Conservation (phyloP, 2,113 vertebrate species). For the Pristiophorus japonicus region DNA sequence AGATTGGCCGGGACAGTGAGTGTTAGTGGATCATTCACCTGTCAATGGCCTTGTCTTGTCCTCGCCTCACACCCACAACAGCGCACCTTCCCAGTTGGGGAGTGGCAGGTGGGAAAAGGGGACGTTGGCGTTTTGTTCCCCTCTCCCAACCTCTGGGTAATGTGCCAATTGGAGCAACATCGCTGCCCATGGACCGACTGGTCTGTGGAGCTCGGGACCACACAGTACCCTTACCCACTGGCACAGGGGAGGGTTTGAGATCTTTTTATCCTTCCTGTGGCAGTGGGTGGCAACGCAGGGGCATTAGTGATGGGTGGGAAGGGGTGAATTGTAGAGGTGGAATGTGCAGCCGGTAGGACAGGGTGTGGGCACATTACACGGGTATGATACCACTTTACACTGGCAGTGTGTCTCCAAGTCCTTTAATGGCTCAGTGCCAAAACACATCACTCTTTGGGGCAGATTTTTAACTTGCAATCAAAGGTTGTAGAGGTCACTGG, state of each 20-base stretch:
- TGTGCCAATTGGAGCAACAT: background rate
- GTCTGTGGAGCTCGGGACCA: background rate
- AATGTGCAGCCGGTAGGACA: too few relatives aligned
- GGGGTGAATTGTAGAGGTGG: too few relatives aligned
- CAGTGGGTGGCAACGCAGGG: background rate
- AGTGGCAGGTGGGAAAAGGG: background rate
- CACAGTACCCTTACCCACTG: background rate
- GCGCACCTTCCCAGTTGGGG: background rate
- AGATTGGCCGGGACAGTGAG: background rate
- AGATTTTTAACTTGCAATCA: background rate
- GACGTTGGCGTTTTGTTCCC: background rate
- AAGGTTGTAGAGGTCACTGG: background rate
- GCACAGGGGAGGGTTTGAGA: background rate
- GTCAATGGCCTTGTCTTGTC: background rate
- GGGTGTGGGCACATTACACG: background rate
- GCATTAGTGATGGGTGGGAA: background rate
- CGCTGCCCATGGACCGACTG: background rate
- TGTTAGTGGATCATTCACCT: background rate
- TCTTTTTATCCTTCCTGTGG: background rate
- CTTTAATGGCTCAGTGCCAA: background rate
- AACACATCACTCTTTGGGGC: background rate
- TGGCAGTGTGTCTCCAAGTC: background rate
- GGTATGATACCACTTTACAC: background rate
- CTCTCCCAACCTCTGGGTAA: background rate
- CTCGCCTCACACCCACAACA: background rate